Conservation (phyloP, 2,113 vertebrate genomes). For the Herpetotheres cachinnans region DNA sequence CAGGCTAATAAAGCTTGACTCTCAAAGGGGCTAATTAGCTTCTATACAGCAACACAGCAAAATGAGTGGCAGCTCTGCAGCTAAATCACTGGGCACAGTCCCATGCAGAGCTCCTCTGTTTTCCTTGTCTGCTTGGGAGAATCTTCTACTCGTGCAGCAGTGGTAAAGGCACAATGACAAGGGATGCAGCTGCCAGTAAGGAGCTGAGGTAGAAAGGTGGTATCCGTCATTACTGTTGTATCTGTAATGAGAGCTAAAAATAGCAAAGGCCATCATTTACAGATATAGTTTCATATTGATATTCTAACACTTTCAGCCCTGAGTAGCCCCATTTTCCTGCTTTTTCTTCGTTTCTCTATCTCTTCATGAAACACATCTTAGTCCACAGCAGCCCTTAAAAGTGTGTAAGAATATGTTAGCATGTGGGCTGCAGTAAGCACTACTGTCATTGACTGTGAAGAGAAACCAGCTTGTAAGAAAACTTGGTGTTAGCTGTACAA, state of each 20-base stretch:
- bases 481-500: neutral
- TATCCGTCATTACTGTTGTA: neutral
- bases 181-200: neutral
- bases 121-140: neutral
- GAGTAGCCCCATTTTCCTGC: neutral
- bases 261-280: neutral
- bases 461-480: neutral
- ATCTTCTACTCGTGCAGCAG: neutral
- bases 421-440: neutral
- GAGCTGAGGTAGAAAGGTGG: neutral
- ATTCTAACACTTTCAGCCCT: neutral
- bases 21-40: slow-evolving; percentile 50
- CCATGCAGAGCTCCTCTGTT: neutral
- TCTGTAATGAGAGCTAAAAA: neutral
- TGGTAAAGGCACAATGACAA: neutral
- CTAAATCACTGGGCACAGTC: neutral
- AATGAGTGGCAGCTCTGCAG: slow-evolving; percentile 33
- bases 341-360: neutral
- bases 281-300: neutral
- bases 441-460: neutral
- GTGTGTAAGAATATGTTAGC: neutral
- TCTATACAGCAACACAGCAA: neutral
- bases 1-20: slow-evolving; percentile 44
- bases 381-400: neutral
- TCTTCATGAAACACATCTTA: neutral